Percentiles rank a stretch among this genome's conserved stretches.
These are phyloP conservation scores for Sternarchorhynchus goeldii DNA, from an alignment of 2,797 vertebrate species.

Conservation along the genomic window DNA sequence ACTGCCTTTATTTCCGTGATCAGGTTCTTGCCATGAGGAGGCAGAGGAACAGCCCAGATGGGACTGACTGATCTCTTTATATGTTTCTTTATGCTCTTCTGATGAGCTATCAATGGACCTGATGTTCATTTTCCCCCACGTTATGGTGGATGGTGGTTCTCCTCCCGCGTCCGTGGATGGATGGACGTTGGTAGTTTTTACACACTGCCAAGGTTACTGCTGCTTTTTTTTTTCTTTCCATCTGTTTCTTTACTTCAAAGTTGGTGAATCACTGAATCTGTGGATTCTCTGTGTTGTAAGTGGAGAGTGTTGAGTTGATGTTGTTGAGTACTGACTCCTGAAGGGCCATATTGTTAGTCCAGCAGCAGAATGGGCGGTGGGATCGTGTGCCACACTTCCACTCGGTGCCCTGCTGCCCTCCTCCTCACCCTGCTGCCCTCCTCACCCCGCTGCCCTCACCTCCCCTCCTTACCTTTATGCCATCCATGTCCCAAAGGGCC, in stretches of 20 bases:
- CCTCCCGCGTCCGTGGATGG: slow-evolving; percentile 4
- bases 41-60: slow-evolving; percentile 64
- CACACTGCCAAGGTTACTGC: neutral
- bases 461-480: too few relatives aligned
- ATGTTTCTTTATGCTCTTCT: slow-evolving; percentile 70
- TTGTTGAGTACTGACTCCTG: too few relatives aligned
- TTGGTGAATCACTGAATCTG: neutral
- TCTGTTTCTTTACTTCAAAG: too few relatives aligned
- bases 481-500: too few relatives aligned
- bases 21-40: slow-evolving; percentile 1
- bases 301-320: too few relatives aligned
- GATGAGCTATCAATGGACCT: slow-evolving; percentile 14
- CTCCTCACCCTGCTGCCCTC: neutral
- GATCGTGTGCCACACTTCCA: slow-evolving; percentile 3
- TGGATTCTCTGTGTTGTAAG: too few relatives aligned
- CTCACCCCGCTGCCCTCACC: slow-evolving; percentile 34
- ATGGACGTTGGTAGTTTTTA: too few relatives aligned
- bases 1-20: slow-evolving; percentile 29
- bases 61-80: slow-evolving; percentile 64
- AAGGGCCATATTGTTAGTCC: too few relatives aligned
- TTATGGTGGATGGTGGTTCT: neutral
- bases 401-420: slow-evolving; percentile 28
- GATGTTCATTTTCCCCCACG: too few relatives aligned
- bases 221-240: too few relatives aligned
- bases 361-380: too few relatives aligned